A percentile compares a stretch with the other conserved stretches of the same genome.
These are phyloP conservation scores for Rhegmatorhina hoffmannsi DNA, from an alignment of 2,113 vertebrate genomes.

Conservation along the genomic window DNA sequence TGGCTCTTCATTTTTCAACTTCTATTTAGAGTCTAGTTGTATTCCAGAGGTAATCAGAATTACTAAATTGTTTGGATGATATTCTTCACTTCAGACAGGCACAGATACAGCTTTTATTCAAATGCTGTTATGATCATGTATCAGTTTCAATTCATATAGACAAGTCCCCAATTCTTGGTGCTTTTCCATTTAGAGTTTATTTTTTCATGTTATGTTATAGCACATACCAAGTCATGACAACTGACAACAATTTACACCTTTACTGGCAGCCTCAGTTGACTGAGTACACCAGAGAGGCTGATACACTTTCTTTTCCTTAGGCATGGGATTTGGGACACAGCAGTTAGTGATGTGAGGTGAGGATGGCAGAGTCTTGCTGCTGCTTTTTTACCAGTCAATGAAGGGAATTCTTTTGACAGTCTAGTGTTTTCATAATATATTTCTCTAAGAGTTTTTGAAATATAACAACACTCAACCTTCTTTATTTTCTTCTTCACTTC, in stretches of 20 bases:
- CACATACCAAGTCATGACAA: neutral
- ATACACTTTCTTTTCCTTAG: neutral
- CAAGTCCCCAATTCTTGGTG: neutral
- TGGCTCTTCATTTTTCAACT: neutral
- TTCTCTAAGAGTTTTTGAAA: neutral
- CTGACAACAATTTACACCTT: neutral
- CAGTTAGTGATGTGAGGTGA: accelerated
- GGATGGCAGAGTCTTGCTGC: neutral
- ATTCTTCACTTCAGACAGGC: neutral
- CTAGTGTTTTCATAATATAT: neutral
- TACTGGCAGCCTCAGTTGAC: neutral
- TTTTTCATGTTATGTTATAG: neutral
- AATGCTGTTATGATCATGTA: neutral
- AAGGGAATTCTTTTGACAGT: neutral
- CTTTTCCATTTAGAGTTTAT: neutral
- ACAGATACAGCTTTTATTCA: neutral
- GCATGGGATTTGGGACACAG: neutral
- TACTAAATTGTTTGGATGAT: neutral
- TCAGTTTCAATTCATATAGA: neutral
- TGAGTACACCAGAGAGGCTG: neutral
- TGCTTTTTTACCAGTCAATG: neutral
- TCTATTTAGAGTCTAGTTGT: neutral
- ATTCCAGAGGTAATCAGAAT: neutral
- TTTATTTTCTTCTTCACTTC: neutral
- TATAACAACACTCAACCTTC: neutral